Conservation (phyloP, 2,797 vertebrate species). For the Rhabdomys pumilio region DNA sequence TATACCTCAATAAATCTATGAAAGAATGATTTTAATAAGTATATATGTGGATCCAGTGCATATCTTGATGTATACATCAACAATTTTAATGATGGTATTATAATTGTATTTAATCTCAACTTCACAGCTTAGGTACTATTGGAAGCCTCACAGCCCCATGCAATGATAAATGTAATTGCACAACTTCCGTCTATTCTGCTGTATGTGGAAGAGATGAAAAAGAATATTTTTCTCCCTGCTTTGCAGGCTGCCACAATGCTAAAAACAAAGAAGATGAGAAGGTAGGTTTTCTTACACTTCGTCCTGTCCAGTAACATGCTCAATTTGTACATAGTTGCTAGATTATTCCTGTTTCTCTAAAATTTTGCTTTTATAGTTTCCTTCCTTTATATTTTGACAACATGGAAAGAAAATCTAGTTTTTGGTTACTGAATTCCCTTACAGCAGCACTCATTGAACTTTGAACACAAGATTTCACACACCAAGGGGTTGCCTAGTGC, state of each 20-base stretch:
- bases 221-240: conserved; percentile 83
- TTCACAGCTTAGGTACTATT: conserved; percentile 66
- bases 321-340: background rate
- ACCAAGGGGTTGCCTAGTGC: background rate
- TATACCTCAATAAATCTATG: background rate
- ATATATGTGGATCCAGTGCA: background rate
- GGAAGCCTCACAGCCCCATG: conserved; percentile 76
- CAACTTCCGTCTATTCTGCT: conserved; percentile 26
- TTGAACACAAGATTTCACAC: background rate
- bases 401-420: background rate
- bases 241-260: conserved; percentile 67
- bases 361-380: background rate
- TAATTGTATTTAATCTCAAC: conserved; percentile 9
- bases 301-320: background rate
- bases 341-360: background rate
- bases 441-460: background rate
- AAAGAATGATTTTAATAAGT: conserved; percentile 33
- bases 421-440: background rate
- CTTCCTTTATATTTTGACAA: conserved; percentile 6
- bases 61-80: background rate
- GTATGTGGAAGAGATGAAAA: conserved; percentile 80
- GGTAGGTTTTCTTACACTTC: conserved; percentile 62
- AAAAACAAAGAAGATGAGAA: background rate
- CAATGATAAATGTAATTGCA: conserved; percentile 70
- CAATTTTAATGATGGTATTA: background rate